Base-by-base conservation (phyloP, 2,888 invertebrate species). In the Hydriomena furcata region DNA sequence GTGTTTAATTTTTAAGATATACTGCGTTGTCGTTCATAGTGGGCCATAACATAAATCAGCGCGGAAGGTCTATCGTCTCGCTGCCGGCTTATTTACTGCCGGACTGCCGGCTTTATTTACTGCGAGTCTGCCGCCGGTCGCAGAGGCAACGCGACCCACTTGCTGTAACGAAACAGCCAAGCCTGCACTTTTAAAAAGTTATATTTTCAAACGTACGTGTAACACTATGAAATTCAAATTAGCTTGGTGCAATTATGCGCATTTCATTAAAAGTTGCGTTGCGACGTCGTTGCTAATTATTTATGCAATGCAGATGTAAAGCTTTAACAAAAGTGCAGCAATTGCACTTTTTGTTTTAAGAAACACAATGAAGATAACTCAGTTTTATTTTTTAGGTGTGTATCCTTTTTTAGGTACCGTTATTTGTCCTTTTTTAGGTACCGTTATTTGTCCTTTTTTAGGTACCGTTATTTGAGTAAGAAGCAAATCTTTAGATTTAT, bases 41-140 rank as follows among this genome's bases (percentile, higher is more conserved):
- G 51, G 70, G 65, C 66, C 52, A 65, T 68, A 68, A 65, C 65
- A 74, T 82, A 80, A 81, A 82, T 81, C 76, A 75, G 61, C 38
- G 41, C 37, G 55, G 59, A 57, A 62, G 65, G 68, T 74, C 71
- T 72, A 76, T 77, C 73, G 68, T 63, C 52, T 47, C 60, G 55
- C 57, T 60, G 63, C 54, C 59, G 53, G 52, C 58, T 66, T 74
- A 73, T 75, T 71, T 71, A 73, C 66, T 63, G 60, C 60, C 17
- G 37, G 54, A 41, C 48, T 53, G 51, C 32, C 37, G 42, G 42
- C 32, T 31, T 34, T 45, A 41, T 49, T 55, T 56, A 47, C 42
- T 36, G 37, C 60, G 36, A 32, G 37, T 59, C 44, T 23, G 20
- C 28, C 21, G 50, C 50, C 35, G 41, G 41, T 53, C 48, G 52